Evolutionary conservation across 2,113 vertebrate species (phyloP).

Genomic region (Cinclus cinclus): DNA sequence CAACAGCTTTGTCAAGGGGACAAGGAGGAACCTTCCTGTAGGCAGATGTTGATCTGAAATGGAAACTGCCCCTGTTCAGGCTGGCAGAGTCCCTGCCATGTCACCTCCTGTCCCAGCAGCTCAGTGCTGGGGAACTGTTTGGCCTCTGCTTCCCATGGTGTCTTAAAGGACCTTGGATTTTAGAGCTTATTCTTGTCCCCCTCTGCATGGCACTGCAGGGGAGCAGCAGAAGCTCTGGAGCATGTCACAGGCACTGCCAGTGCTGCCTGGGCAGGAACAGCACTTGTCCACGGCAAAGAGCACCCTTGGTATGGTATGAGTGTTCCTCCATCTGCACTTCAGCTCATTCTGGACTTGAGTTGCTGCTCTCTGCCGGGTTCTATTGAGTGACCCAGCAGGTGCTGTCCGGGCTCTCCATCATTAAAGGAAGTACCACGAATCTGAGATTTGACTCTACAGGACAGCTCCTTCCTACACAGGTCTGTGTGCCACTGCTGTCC

Average conservation of each 20-base stretch:
- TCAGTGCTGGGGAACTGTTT: not conserved
- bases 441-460: not conserved
- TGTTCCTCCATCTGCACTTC: not conserved
- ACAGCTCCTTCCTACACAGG: not conserved
- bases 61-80: not conserved
- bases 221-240: not conserved
- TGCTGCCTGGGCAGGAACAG: not conserved
- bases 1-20: not conserved
- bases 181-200: not conserved
- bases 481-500: not conserved
- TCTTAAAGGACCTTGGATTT: not conserved
- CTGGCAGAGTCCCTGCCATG: not conserved
- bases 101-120: not conserved
- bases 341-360: fast-evolving
- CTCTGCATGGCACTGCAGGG: not conserved
- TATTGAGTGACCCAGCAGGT: not conserved
- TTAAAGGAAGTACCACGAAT: not conserved
- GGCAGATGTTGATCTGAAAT: not conserved
- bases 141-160: not conserved
- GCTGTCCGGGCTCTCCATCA: not conserved
- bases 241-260: not conserved
- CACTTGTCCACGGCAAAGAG: not conserved
- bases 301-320: not conserved
- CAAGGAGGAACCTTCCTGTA: not conserved
- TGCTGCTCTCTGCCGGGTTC: not conserved